Evolutionary conservation across 2,888 invertebrate species (phyloP).

Genomic region (Platycheirus rosarum): DNA sequence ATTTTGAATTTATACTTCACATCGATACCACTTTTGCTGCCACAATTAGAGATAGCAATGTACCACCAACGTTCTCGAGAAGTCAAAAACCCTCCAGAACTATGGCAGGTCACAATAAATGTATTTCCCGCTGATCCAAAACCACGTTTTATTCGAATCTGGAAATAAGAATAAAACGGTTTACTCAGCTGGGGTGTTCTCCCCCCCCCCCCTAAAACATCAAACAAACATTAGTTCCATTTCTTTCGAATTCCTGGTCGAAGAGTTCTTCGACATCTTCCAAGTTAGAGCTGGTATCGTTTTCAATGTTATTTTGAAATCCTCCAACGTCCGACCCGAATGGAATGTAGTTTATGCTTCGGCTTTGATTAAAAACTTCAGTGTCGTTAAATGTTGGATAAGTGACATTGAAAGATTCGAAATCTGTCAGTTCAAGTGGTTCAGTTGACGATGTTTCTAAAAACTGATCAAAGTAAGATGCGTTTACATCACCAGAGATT

Average conservation of each 20-base stretch:
- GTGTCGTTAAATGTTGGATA: constrained; percentile 68
- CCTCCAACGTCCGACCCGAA: constrained; percentile 70
- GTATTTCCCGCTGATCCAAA: constrained; percentile 76
- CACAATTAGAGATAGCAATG: constrained; percentile 92
- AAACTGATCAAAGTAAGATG: constrained; percentile 83
- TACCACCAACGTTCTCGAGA: constrained; percentile 97
- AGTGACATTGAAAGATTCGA: constrained; percentile 50
- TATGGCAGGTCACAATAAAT: constrained; percentile 85
- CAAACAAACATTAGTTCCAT: constrained; percentile 52
- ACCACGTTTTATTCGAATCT: constrained; percentile 71
- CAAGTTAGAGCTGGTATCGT: constrained; percentile 80
- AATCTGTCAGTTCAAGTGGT: constrained; percentile 14
- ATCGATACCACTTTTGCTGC: constrained; percentile 88
- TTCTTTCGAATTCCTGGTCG: constrained; percentile 60
- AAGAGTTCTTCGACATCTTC: constrained; percentile 84
- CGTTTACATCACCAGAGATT: constrained; percentile 76
- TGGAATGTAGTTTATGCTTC: constrained; percentile 43
- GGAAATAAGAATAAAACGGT: background rate
- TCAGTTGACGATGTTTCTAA: constrained; percentile 82
- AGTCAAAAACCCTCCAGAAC: constrained; percentile 89
- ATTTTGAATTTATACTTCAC: constrained; percentile 91
- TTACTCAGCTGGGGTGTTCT: too few relatives aligned
- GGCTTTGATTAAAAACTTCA: constrained; percentile 72
- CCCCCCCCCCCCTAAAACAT: too few relatives aligned
- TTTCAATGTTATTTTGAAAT: constrained; percentile 75